Evolutionary conservation across 2,888 invertebrate genomes (phyloP).

Genomic region (Hyposoter didymator): DNA sequence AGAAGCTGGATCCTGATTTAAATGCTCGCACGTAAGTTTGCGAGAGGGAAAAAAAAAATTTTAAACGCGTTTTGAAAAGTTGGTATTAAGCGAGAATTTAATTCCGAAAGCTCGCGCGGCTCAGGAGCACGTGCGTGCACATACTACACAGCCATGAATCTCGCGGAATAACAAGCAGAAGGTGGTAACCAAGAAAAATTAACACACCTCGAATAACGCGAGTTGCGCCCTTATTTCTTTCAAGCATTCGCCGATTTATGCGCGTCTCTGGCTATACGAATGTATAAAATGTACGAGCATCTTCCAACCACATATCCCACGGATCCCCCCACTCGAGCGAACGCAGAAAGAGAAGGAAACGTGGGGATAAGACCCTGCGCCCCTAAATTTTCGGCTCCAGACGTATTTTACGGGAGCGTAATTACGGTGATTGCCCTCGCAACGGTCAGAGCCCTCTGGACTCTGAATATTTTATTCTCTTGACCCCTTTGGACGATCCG

Average conservation of each 20-base stretch:
- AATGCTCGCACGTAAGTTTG: slow-evolving; percentile 3
- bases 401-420: slow-evolving; percentile 75
- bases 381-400: slow-evolving; percentile 65
- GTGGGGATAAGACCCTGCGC: slow-evolving; percentile 2
- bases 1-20: slow-evolving; percentile 55
- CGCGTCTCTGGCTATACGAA: slow-evolving; percentile 1
- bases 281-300: slow-evolving; percentile 16
- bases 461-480: slow-evolving; percentile 41
- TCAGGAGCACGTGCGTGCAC: slow-evolving; percentile 46
- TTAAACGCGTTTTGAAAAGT: slow-evolving; percentile 9
- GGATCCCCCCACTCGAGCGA: slow-evolving; percentile 13
- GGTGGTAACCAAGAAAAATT: not conserved
- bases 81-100: slow-evolving; percentile 39
- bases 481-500: slow-evolving; percentile 56
- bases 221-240: slow-evolving; percentile 25
- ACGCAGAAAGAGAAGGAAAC: slow-evolving; percentile 3
- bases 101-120: slow-evolving; percentile 33
- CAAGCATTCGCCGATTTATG: slow-evolving; percentile 21
- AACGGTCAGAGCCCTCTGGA: slow-evolving; percentile 41
- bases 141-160: not conserved
- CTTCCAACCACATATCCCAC: slow-evolving; percentile 29
- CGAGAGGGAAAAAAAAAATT: not conserved
- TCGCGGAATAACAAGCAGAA: slow-evolving; percentile 5
- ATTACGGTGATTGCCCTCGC: slow-evolving; percentile 76
- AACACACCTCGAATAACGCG: not conserved